Base-by-base conservation (phyloP, 2,113 vertebrate genomes). In the Myxocyprinus asiaticus region DNA sequence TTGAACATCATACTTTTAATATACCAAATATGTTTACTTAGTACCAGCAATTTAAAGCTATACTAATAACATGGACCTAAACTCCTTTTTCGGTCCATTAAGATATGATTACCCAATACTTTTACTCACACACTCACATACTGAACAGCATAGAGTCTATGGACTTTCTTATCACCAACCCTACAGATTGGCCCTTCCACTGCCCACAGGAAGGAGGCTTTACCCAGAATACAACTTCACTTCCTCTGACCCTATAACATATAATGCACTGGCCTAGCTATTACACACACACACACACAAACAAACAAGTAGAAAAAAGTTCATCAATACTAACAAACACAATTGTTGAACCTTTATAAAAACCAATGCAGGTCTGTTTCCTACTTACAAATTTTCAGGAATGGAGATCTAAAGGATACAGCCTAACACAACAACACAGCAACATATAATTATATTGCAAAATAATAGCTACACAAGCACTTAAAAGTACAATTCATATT, bases 81-180 rank as follows among this genome's bases (percentile, higher is more conserved):
- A 33, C 22, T 33, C 22, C 22, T 33, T 33, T 33, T 33, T 33
- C 22, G 22, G 22, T 33, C 22, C 22, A 33, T 33, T 33, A 33
- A 33, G 3, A 33, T 33, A 33, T 33, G 22, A 33, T 33, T 33
- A 33, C 22, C 10, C 58, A 9, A 1, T 59, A 47, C 5, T 58
- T 6, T 4, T 4, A 42, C 67, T 42, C 42, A 47, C n/a, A 22
- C 15, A 67, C 15, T 72, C 22, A 33, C 22, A 33, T 33, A 33
- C 22, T 33, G 22, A 33, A 33, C 22, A 33, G 22, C 3, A 1
- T 33, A 33, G 22, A 33, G 22, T 59, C 53, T 22, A 59, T 12
- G 14, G 70, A 72, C 9, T 12, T 42, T 59, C 69, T 59, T 72
- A 72, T 72, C 70, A 59, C 9, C n/a, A 72, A n/a, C 7, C n/a